phyloP scores from a whole-genome alignment of 2,113 vertebrate species.

The Pangasianodon gigas region DNA sequence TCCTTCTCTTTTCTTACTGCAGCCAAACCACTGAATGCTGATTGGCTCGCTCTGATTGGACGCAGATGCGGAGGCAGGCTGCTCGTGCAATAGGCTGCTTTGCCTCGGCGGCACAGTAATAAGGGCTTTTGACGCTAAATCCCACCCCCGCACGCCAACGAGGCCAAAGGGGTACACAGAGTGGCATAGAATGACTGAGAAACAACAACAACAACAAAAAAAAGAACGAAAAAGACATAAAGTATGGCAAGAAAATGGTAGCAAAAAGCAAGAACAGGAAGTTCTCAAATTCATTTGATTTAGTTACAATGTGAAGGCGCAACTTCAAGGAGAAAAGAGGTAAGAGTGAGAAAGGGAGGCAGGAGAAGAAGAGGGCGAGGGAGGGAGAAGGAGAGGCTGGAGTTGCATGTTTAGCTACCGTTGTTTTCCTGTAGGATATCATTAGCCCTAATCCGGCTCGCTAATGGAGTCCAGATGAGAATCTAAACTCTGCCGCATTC shows the following conservation, averaged over 20 bases:
- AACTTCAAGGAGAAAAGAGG: background rate
- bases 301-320: background rate
- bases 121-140: constrained; percentile 53
- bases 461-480: constrained; percentile 73
- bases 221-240: background rate
- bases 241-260: background rate
- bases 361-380: background rate
- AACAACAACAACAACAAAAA: background rate
- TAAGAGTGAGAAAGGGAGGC: background rate
- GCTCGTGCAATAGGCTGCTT: constrained; percentile 55
- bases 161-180: constrained; percentile 25
- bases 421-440: constrained; percentile 72
- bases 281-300: background rate
- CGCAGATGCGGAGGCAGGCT: constrained; percentile 66
- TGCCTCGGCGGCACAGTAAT: constrained; percentile 53
- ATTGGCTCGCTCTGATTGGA: constrained; percentile 66
- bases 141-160: constrained; percentile 46
- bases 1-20: constrained; percentile 59
- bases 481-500: constrained; percentile 49
- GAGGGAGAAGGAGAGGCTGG: constrained; percentile 46
- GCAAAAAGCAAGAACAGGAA: background rate
- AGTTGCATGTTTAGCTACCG: constrained; percentile 70
- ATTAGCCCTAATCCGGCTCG: constrained; percentile 69
- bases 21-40: constrained; percentile 56
- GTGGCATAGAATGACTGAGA: background rate